These are phyloP conservation scores for Mimachlamys varia DNA, from an alignment of 2,888 invertebrate species.

Conservation along the genomic window DNA sequence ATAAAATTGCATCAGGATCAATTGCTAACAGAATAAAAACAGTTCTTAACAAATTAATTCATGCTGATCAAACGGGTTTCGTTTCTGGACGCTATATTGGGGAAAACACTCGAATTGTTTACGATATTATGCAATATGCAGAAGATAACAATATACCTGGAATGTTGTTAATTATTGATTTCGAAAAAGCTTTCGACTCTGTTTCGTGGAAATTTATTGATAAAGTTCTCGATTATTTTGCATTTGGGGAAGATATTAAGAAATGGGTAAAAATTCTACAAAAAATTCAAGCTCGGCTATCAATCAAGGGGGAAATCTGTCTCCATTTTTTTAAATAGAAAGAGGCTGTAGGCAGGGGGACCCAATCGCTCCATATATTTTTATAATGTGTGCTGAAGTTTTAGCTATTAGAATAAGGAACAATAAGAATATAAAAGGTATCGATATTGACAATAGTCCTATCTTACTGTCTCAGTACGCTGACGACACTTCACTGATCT, in stretches of 20 bases:
- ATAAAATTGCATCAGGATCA: conserved; percentile 28
- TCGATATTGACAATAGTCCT: conserved; percentile 6
- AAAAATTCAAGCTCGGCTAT: neutral
- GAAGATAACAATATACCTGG: no score
- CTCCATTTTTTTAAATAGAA: neutral
- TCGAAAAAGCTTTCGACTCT: no score
- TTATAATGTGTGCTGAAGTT: conserved; percentile 24
- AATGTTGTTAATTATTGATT: no score
- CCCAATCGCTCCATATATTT: neutral
- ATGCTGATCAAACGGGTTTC: no score
- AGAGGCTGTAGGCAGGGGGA: conserved; percentile 35
- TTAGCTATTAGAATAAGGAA: conserved; percentile 19
- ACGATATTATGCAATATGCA: no score
- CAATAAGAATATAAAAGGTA: conserved; percentile 36
- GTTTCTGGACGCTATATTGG: no score
- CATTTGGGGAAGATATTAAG: neutral
- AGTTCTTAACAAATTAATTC: no score
- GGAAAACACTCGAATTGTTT: no score
- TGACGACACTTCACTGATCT: neutral
- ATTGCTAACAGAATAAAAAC: neutral
- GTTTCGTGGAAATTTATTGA: no score
- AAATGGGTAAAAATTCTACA: neutral
- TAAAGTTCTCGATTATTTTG: neutral
- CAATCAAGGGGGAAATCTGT: neutral
- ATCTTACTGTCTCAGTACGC: conserved; percentile 3